Conservation (phyloP, 2,797 vertebrate species). For the Serranus cabrilla region DNA sequence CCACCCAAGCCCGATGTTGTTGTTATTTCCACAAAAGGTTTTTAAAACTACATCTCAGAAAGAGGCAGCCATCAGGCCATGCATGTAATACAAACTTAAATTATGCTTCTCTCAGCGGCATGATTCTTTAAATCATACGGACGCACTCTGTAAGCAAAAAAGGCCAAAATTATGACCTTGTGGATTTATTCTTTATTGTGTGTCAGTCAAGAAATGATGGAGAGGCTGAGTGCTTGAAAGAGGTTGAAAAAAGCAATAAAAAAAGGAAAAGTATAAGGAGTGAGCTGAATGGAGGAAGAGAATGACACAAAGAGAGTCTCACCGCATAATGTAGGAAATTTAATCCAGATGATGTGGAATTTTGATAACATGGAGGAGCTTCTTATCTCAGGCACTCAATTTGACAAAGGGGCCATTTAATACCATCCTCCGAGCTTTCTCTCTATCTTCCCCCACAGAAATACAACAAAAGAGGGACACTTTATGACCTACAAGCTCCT, state of each 20-base stretch:
- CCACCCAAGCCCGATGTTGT: constrained; percentile 16
- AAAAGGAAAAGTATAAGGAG: constrained; percentile 43
- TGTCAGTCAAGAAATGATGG: constrained; percentile 48
- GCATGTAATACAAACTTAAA: constrained; percentile 29
- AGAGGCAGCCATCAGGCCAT: constrained; percentile 25
- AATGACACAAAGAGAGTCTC: constrained; percentile 82
- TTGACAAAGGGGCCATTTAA: constrained; percentile 91
- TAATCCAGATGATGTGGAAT: constrained; percentile 91
- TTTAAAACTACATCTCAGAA: constrained; percentile 33
- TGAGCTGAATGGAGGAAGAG: constrained; percentile 76
- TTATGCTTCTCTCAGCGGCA: constrained; percentile 10
- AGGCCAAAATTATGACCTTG: constrained; percentile 53
- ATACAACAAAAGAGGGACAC: constrained; percentile 76
- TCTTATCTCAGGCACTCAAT: constrained; percentile 91
- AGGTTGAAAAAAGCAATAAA: constrained; percentile 21
- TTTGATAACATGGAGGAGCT: constrained; percentile 88
- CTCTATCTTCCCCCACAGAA: constrained; percentile 85
- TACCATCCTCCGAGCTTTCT: constrained; percentile 85
- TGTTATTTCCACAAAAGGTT: constrained; percentile 42
- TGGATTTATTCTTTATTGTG: constrained; percentile 39
- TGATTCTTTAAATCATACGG: constrained; percentile 24
- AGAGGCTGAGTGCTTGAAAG: constrained; percentile 28
- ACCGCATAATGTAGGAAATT: constrained; percentile 92
- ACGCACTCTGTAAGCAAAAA: constrained; percentile 29
- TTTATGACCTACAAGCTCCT: constrained; percentile 63